Evolutionary conservation across 2,888 invertebrate genomes (phyloP), one percentile per base, ranked within the genome.

Genomic region (Tanypteryx hageni): DNA sequence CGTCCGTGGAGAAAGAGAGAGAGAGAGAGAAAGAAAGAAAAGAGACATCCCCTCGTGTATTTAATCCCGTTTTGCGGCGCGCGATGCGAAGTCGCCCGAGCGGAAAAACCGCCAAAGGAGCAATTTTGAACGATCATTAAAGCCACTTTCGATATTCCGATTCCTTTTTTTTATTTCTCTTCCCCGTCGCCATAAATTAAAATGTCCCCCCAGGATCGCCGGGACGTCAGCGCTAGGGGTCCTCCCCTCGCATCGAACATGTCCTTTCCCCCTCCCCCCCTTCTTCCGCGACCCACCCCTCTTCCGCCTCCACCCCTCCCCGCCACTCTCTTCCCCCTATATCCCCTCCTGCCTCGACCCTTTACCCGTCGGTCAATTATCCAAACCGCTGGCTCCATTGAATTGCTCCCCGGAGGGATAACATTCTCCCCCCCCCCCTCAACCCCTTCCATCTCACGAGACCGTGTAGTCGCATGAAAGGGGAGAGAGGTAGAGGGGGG

Each of bases 361-460:
- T 44, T 44, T 31, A 14, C 82, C 64, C 81, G 81, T 86, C 86
- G 86, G 86, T 86, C 86, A 86, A 86, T 86, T 86, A 86, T 86
- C 86, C 86, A 86, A 86, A 86, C 86, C 61, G 86, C 86, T 86
- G 86, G 86, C 86, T 86, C 86, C 86, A 86, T 86, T 86, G 31
- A 86, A 86, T 86, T 86, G 86, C 2, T 16, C 14, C 27, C 44
- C 14, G 64, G n/a, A 27, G 76, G 11, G 44, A 44, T 44, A 44
- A 44, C 44, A 44, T 22, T 10, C 85, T n/a, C n/a, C 84, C 58
- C 58, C 84, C n/a, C 11, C 83, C 56, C 83, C 44, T 44, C 44
- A 1, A 1, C 44, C 44, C 44, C 44, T 44, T 1, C 1, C 44
- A 5, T 44, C 44, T 5, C 44, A 44, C 44, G 44, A 44, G 44